phyloP scores from a whole-genome alignment of 2,797 vertebrate genomes.

The Semotilus atromaculatus region DNA sequence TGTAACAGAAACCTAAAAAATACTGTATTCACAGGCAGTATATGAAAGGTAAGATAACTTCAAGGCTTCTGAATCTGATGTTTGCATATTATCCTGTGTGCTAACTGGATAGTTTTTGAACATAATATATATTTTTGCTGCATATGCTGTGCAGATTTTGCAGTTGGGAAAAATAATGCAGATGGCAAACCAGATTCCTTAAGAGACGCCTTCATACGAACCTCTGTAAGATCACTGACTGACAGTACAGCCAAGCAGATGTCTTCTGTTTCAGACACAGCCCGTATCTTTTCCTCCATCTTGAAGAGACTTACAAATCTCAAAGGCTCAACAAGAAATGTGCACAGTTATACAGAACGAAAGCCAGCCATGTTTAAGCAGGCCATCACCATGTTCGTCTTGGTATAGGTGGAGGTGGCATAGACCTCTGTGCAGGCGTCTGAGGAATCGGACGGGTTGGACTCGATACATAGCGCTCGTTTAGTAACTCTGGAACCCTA shows the following conservation, averaged over 20 bases:
- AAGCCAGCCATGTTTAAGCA: neutral
- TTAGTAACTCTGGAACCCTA: conserved; percentile 68
- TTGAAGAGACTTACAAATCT: conserved; percentile 3
- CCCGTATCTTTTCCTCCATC: neutral
- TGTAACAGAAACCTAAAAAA: neutral
- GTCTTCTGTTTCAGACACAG: neutral
- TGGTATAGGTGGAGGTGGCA: conserved; percentile 70
- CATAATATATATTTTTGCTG: neutral
- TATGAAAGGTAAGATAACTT: neutral
- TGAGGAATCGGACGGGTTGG: conserved; percentile 70
- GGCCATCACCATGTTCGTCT: conserved; percentile 72
- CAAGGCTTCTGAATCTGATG: neutral
- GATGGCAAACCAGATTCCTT: conserved; percentile 2
- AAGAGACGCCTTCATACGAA: neutral
- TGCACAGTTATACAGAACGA: conserved; percentile 5
- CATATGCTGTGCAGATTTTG: neutral
- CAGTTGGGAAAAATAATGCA: neutral
- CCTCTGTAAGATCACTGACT: conserved; percentile 3
- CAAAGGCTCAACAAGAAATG: neutral
- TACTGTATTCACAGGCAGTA: neutral
- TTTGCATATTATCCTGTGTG: conserved; percentile 16
- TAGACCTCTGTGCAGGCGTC: conserved; percentile 58
- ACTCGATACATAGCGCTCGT: conserved; percentile 76
- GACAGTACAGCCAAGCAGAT: neutral
- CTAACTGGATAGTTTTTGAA: neutral